These are phyloP conservation scores for Megalops cyprinoides DNA, from an alignment of 2,797 vertebrate genomes.

Conservation along the genomic window DNA sequence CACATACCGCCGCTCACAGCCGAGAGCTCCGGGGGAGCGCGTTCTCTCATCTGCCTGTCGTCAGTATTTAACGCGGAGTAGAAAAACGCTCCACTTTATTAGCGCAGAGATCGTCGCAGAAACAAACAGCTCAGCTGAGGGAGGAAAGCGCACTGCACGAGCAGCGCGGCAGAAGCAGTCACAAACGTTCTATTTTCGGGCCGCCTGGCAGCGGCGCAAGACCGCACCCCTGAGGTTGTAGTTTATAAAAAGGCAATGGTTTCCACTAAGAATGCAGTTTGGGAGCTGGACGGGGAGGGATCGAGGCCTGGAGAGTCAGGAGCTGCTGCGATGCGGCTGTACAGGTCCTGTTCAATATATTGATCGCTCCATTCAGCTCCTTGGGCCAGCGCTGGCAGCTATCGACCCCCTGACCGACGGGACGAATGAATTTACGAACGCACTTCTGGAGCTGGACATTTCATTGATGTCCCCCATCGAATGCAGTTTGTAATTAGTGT, in stretches of 20 bases:
- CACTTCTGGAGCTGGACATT: constrained; percentile 17
- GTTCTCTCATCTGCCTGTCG: background rate
- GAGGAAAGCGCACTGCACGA: constrained; percentile 24
- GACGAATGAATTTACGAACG: constrained; percentile 43
- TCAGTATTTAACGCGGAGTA: background rate
- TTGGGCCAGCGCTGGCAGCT: constrained; percentile 15
- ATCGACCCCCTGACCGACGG: constrained; percentile 43
- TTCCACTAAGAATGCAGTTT: constrained; percentile 45
- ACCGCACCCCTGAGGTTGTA: constrained; percentile 56
- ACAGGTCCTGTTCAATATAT: constrained; percentile 42
- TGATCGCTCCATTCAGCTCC: constrained; percentile 33
- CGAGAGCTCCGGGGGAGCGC: background rate
- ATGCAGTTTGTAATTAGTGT: constrained; percentile 13
- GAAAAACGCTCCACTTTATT: background rate
- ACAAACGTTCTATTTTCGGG: constrained; percentile 53
- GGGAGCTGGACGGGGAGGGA: constrained; percentile 20
- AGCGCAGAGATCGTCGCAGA: background rate
- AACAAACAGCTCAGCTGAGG: background rate
- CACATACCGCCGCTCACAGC: constrained; percentile 1
- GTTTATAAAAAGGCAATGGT: constrained; percentile 52
- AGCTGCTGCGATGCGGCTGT: constrained; percentile 26
- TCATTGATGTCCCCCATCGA: constrained; percentile 15
- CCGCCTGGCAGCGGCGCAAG: constrained; percentile 44
- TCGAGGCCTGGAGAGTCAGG: constrained; percentile 33
- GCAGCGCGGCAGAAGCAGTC: constrained; percentile 41